Evolutionary conservation across 2,113 vertebrate genomes (phyloP).

Genomic region (Serinus canaria): DNA sequence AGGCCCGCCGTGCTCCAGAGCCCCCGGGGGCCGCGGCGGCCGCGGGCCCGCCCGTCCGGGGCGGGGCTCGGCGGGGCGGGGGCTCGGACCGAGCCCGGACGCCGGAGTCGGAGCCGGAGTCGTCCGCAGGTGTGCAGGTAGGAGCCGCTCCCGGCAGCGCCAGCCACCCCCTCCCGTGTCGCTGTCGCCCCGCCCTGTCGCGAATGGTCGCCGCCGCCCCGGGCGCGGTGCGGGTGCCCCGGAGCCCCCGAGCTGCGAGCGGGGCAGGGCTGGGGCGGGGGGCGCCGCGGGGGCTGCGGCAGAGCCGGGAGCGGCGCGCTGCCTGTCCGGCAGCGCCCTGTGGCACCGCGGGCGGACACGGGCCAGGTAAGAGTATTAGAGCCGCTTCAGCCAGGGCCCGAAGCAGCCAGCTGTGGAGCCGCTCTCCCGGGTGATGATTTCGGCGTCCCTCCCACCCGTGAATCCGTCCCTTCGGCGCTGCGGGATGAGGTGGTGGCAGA

Average conservation of each 20-base stretch:
- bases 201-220: not conserved
- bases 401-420: rapidly evolving
- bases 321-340: rapidly evolving
- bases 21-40: not conserved
- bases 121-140: conserved; percentile 11
- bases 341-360: rapidly evolving
- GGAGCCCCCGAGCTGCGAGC: not conserved
- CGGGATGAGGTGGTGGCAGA: not conserved
- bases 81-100: not conserved
- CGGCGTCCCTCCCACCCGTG: rapidly evolving
- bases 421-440: not conserved
- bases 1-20: rapidly evolving
- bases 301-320: not conserved
- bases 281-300: not conserved
- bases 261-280: not conserved
- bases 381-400: not conserved
- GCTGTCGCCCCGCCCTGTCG: not conserved
- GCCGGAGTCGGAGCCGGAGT: not conserved
- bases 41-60: not conserved
- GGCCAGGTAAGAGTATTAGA: rapidly evolving
- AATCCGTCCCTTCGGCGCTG: not conserved
- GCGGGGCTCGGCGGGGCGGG: not conserved
- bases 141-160: not conserved
- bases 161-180: not conserved
- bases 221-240: not conserved